Percentiles rank a stretch among this genome's conserved stretches.
phyloP scores from a whole-genome alignment of 1,140 invertebrate genomes.

The Drosophila erecta region DNA sequence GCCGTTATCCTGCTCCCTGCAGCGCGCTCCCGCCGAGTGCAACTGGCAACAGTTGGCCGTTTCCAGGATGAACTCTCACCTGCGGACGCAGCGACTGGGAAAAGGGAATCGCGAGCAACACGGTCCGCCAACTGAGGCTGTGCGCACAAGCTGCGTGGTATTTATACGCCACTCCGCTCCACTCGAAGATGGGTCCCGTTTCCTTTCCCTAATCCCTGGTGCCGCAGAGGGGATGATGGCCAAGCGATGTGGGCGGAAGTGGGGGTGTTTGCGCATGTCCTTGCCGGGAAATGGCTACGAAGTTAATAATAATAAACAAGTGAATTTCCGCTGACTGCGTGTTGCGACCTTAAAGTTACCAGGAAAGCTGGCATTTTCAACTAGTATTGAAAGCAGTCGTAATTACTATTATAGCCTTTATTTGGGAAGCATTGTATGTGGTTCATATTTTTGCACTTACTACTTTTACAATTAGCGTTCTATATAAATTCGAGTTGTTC shows the following conservation, averaged over 20 bases:
- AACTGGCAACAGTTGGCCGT: constrained; percentile 41
- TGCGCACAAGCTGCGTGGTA: constrained; percentile 55
- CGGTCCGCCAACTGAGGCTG: constrained; percentile 71
- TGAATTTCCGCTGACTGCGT: constrained; percentile 4
- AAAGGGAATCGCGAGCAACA: constrained; percentile 60
- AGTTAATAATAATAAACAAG: constrained; percentile 56
- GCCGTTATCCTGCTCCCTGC: constrained; percentile 12
- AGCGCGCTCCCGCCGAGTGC: neutral
- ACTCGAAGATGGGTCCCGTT: constrained; percentile 11
- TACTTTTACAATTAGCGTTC: no score
- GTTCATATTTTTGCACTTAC: no score
- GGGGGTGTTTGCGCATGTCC: constrained; percentile 76
- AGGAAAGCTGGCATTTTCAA: neutral
- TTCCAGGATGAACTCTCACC: constrained; percentile 11
- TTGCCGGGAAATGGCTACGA: constrained; percentile 39
- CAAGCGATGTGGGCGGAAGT: constrained; percentile 8
- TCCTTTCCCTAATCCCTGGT: constrained; percentile 3
- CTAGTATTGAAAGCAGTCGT: no score
- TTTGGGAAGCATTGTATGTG: no score
- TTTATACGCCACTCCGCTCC: constrained; percentile 60
- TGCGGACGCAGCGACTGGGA: constrained; percentile 36
- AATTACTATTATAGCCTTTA: neutral
- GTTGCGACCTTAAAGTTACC: constrained; percentile 5
- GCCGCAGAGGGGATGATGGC: constrained; percentile 11
- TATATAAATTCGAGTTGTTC: no score